Base-by-base conservation (phyloP, 2,797 vertebrate genomes). In the Halcyon chelicuti region DNA sequence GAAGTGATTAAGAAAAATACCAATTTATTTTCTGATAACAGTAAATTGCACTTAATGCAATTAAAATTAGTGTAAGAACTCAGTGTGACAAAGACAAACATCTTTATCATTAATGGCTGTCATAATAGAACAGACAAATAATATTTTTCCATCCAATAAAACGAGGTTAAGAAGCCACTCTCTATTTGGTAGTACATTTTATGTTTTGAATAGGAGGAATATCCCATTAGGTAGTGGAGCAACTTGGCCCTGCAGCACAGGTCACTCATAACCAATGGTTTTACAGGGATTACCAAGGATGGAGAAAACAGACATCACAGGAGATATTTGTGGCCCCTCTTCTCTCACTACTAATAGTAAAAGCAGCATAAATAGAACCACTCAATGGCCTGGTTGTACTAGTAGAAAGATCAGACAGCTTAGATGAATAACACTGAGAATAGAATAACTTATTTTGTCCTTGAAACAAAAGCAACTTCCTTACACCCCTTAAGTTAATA, bases 401-500 rank as follows among this genome's bases (percentile, higher is more conserved):
- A 93, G 94, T 89, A 95, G 60, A 66, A 40, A 94, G 81, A 96
- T 37, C 86, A 95, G 83, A 96, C 60, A 94, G 85, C 51, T 88
- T 76, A 76, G 75, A 97, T 95, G 75, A 96, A 91, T 93, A 95
- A 81, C 81, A 49, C 70, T 60, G 62, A 95, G 95, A 96, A 87
- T 1, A 92, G 96, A 97, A 93, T 95, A 96, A 96, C 96, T 94
- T 86, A 75, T 94, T 93, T 88, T 2, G 96, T 89, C 97, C 97
- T 97, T 98, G 97, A 97, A 97, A 97, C 86, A 96, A 97, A 97
- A 97, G 95, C 87, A 97, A 97, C 95, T 96, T 98, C 97, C 77
- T 96, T 88, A 88, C 76, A 95, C 79, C 94, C 94, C 87, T 96
- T 97, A 97, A 97, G 96, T 97, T 97, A 97, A 97, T 98, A 98